A percentile compares a stretch with the other conserved stretches of the same genome.
Conservation (phyloP, 1,140 invertebrate genomes). For the Stenopsyche tienmushanensis region DNA sequence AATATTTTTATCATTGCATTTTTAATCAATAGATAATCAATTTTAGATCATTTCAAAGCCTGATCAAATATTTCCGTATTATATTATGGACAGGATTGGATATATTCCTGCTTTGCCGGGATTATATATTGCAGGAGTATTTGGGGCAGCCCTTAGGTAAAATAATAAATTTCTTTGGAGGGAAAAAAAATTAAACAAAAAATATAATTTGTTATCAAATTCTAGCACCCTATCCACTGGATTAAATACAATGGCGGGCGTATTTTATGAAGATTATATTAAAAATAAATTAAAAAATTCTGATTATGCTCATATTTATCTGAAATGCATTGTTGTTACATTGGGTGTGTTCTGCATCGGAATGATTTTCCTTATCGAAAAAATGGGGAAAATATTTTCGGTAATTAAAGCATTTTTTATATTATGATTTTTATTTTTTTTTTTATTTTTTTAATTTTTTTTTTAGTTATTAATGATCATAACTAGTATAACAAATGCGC, state of each 20-base stretch:
- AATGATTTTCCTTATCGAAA: constrained; percentile 59
- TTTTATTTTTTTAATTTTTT: too few species aligned
- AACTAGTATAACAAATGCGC: constrained; percentile 67
- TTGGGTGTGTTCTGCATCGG: constrained; percentile 57
- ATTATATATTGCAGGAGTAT: constrained; percentile 70
- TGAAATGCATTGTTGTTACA: constrained; percentile 59
- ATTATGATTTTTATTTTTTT: too few species aligned
- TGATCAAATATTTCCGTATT: constrained; percentile 60
- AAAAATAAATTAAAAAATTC: constrained; percentile 54
- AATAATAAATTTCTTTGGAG: too few species aligned
- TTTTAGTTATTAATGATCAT: constrained; percentile 55
- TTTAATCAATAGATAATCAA: too few species aligned
- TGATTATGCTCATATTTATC: constrained; percentile 55
- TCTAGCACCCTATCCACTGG: constrained; percentile 70
- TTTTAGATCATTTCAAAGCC: constrained; percentile 47
- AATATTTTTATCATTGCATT: too few species aligned
- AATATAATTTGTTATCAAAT: too few species aligned
- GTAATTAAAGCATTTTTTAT: too few species aligned
- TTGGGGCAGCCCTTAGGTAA: constrained; percentile 69
- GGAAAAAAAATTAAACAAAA: too few species aligned
- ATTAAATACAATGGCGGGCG: constrained; percentile 77
- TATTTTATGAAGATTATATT: constrained; percentile 69
- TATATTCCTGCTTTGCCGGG: constrained; percentile 63
- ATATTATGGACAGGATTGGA: constrained; percentile 67
- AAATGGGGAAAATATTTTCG: constrained; percentile 53